These are phyloP conservation scores for Sarotherodon lohbergeri DNA, from an alignment of 2,113 vertebrate genomes.

Conservation along the genomic window DNA sequence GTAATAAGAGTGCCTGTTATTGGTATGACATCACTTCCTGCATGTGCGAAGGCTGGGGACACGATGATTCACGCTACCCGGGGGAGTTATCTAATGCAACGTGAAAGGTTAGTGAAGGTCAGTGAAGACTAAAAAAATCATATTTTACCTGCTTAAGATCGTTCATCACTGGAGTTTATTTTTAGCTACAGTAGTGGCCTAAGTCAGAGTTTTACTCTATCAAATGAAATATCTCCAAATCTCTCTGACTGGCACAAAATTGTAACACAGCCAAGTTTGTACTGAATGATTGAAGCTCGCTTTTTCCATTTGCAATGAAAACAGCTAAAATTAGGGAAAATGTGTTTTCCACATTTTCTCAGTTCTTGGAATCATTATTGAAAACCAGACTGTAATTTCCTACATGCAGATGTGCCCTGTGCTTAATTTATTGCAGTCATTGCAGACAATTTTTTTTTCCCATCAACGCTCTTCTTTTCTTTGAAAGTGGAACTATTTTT, in stretches of 20 bases:
- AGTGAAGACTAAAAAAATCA: not conserved
- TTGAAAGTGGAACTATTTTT: not conserved
- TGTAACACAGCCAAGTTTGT: not conserved
- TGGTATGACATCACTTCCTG: slow-evolving; percentile 35
- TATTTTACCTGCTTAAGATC: not conserved
- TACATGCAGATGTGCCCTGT: not conserved
- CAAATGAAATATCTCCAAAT: not conserved
- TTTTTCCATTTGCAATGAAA: not conserved
- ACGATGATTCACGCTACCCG: not conserved
- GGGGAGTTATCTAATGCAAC: not conserved
- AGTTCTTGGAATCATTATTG: not conserved
- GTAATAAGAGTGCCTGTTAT: slow-evolving; percentile 16
- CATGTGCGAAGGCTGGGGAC: not conserved
- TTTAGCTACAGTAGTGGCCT: not conserved
- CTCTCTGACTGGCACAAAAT: not conserved
- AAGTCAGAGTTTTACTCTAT: not conserved
- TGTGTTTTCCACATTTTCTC: not conserved
- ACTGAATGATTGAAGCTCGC: not conserved
- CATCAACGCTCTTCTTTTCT: not conserved
- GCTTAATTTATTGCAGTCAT: not conserved
- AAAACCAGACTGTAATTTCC: not conserved
- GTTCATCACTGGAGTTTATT: not conserved
- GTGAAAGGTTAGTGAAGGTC: not conserved
- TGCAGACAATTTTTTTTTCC: not conserved
- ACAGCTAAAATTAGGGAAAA: not conserved